Conservation (phyloP, 92 coral and sea anemone species). For the Porites cylindrica region DNA sequence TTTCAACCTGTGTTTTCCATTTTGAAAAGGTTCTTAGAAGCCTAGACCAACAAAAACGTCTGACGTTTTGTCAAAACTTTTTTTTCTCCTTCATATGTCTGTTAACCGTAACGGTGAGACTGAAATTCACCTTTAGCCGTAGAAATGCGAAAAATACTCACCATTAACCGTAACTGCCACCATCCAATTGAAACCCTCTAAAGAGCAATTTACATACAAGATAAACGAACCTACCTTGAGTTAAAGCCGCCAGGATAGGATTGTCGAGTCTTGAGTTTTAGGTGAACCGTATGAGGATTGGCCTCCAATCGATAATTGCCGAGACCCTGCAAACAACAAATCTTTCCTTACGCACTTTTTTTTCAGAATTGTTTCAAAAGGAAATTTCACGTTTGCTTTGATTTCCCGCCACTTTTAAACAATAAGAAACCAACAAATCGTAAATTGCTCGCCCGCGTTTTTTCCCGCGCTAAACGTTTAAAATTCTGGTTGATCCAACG, state of each 20-base stretch:
- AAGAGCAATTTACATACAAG: not conserved
- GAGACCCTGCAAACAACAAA: constrained; percentile 9
- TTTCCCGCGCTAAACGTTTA: too few relatives aligned
- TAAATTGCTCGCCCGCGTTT: too few relatives aligned
- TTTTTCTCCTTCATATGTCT: not conserved
- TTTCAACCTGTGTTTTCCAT: not conserved
- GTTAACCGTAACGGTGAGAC: not conserved
- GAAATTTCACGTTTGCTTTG: too few relatives aligned
- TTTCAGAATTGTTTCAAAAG: too few relatives aligned
- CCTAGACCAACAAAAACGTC: not conserved
- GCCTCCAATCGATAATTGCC: constrained; percentile 23
- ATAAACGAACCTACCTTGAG: constrained; percentile 6
- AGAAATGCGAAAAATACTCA: not conserved
- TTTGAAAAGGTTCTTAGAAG: too few relatives aligned
- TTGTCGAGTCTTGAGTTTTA: constrained; percentile 40
- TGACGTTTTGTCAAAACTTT: not conserved
- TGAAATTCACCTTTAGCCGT: not conserved
- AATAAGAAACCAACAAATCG: too few relatives aligned
- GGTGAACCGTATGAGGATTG: constrained; percentile 36
- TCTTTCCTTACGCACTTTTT: too few relatives aligned
- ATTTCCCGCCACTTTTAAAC: too few relatives aligned
- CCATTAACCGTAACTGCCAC: not conserved
- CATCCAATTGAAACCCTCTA: not conserved
- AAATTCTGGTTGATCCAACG: too few relatives aligned
- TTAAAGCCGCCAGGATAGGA: constrained; percentile 21